Percentiles rank a stretch among this genome's conserved stretches.
These are phyloP conservation scores for Eidolon helvum DNA, from an alignment of 2,113 vertebrate species.

Conservation along the genomic window DNA sequence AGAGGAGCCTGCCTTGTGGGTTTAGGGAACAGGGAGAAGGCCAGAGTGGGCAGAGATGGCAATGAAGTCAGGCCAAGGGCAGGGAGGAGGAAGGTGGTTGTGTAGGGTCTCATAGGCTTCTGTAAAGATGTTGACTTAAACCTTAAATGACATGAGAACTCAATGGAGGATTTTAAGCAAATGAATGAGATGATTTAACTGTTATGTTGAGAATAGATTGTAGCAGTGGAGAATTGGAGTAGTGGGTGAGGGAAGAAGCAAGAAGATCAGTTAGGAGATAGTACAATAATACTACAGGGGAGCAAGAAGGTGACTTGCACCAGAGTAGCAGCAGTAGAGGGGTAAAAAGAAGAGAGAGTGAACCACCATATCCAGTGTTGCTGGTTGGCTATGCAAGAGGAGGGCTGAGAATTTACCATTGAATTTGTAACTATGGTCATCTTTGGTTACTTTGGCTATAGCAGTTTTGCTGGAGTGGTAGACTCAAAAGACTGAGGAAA, in stretches of 20 bases:
- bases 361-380: not conserved
- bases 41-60: not conserved
- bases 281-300: not conserved
- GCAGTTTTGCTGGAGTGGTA: not conserved
- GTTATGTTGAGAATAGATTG: not conserved
- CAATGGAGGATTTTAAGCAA: not conserved
- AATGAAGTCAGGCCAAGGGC: fast-evolving
- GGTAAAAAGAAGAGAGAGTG: not conserved
- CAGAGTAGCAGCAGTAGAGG: not conserved
- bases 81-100: fast-evolving
- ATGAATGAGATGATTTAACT: not conserved
- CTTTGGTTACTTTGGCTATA: not conserved
- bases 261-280: not conserved
- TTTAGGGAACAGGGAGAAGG: not conserved
- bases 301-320: not conserved
- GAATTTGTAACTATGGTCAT: not conserved
- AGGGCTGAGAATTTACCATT: not conserved
- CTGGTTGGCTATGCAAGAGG: not conserved
- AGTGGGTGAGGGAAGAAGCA: not conserved
- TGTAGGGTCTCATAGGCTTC: not conserved
- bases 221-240: fast-evolving
- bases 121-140: not conserved
- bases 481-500: not conserved
- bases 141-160: not conserved
- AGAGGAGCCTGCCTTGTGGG: not conserved